Conservation (phyloP, 2,888 invertebrate species). For the Hyles lineata region DNA sequence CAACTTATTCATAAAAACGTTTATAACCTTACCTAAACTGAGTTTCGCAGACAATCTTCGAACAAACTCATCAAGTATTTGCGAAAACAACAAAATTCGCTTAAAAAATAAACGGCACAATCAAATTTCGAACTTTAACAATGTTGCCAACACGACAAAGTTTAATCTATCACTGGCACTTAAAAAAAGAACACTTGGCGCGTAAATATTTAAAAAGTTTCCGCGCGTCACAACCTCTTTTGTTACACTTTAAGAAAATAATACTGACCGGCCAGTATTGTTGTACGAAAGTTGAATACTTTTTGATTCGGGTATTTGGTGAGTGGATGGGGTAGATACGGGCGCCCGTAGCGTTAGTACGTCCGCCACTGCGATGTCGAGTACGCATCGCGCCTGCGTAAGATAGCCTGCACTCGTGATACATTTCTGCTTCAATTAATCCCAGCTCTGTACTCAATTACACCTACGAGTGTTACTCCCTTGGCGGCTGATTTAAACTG, state of each 20-base stretch:
- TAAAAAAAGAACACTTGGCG: conserved; percentile 49
- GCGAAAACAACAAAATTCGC: conserved; percentile 23
- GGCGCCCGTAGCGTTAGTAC: conserved; percentile 64
- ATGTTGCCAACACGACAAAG: conserved; percentile 47
- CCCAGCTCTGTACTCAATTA: conserved; percentile 77
- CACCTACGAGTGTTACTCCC: conserved; percentile 61
- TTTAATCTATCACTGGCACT: conserved; percentile 50
- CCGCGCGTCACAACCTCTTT: conserved; percentile 27
- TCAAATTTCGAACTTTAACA: conserved; percentile 43
- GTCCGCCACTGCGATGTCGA: conserved; percentile 72
- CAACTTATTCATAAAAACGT: neutral
- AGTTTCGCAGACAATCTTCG: conserved; percentile 8
- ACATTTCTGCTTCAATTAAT: conserved; percentile 83
- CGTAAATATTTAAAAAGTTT: conserved; percentile 34
- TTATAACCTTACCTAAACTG: conserved; percentile 20
- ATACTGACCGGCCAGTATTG: conserved; percentile 28
- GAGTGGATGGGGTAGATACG: conserved; percentile 52
- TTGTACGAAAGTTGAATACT: conserved; percentile 46
- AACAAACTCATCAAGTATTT: conserved; percentile 25
- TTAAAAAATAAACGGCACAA: conserved; percentile 29
- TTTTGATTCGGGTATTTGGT: conserved; percentile 47
- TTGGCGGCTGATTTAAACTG: conserved; percentile 31
- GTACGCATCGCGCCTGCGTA: conserved; percentile 78
- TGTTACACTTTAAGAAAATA: conserved; percentile 24
- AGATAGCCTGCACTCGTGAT: conserved; percentile 78